Evolutionary conservation across 2,888 invertebrate genomes (phyloP).

Genomic region (Harmothoe impar): DNA sequence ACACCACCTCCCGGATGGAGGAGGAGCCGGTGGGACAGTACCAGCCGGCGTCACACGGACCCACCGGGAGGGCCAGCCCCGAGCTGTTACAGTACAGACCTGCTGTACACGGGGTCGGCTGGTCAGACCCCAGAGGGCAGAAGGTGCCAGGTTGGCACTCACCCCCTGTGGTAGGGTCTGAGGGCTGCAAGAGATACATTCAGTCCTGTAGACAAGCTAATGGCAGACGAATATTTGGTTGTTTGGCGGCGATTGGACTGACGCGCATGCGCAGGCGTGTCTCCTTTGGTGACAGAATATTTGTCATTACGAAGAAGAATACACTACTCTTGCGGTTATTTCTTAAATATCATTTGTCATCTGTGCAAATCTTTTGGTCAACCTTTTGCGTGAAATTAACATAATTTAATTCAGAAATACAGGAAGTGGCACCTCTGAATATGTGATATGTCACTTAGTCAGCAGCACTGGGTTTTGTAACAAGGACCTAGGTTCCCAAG

Average conservation of each 20-base stretch:
- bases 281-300: neutral
- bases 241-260: too few relatives aligned
- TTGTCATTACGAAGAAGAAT: neutral
- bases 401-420: too few relatives aligned
- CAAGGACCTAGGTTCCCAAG: too few relatives aligned
- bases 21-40: slow-evolving; percentile 78
- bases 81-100: slow-evolving; percentile 79
- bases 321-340: neutral
- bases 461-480: too few relatives aligned
- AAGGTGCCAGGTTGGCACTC: slow-evolving; percentile 78
- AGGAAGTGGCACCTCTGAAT: too few relatives aligned
- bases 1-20: slow-evolving; percentile 63
- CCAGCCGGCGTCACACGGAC: slow-evolving; percentile 78
- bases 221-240: neutral
- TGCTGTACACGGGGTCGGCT: slow-evolving; percentile 76
- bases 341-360: neutral
- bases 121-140: slow-evolving; percentile 78
- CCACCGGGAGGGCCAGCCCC: slow-evolving; percentile 75
- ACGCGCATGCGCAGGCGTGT: too few relatives aligned
- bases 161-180: slow-evolving; percentile 74
- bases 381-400: neutral
- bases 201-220: neutral
- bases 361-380: neutral
- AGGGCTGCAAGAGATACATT: slow-evolving; percentile 72
- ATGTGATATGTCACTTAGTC: too few relatives aligned